Evolutionary conservation across 2,797 vertebrate species (phyloP), one percentile per base, ranked within the genome.

Genomic region (Fringilla coelebs): DNA sequence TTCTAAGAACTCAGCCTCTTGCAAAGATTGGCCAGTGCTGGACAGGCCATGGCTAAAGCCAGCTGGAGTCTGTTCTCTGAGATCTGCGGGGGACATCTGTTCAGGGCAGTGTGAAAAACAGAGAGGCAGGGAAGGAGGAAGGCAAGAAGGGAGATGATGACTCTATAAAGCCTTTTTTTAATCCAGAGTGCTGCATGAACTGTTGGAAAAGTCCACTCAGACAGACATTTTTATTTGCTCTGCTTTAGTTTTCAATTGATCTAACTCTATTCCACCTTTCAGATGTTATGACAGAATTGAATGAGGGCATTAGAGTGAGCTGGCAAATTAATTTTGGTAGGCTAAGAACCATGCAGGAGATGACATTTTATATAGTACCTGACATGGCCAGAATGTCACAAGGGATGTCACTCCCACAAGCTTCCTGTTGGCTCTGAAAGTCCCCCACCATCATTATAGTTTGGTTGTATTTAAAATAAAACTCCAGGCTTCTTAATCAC

Each of bases 401-500:
- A 60, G 28, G 51, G 58, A 26, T 0, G 0, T 71, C 40, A 15
- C 13, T 90, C n/a, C 63, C 38, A 25, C 74, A 31, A 26, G 32
- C 29, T 75, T 84, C 55, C 83, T 71, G 18, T 34, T 62, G 16
- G 36, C 55, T 79, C 71, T 13, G 6, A 16, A 34, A 49, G 41
- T 77, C 19, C 28, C 19, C 17, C 28, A 31, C 20, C 45, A 32
- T 46, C 36, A 1, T 40, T 85, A 36, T 16, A 31, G 40, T 24
- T 89, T 46, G 57, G 62, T 28, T 74, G 48, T 81, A 31, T 82
- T 77, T 93, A 68, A 93, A 86, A 62, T 76, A 89, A 96, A 36
- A 60, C 40, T 73, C 10, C 34, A 51, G 66, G 45, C 45, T 90
- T 68, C 61, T 52, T 62, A 73, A 80, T 77, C 75, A 75, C 79